These are phyloP conservation scores for Pachypanchax playfairii DNA, from an alignment of 2,113 vertebrate genomes.

Conservation along the genomic window DNA sequence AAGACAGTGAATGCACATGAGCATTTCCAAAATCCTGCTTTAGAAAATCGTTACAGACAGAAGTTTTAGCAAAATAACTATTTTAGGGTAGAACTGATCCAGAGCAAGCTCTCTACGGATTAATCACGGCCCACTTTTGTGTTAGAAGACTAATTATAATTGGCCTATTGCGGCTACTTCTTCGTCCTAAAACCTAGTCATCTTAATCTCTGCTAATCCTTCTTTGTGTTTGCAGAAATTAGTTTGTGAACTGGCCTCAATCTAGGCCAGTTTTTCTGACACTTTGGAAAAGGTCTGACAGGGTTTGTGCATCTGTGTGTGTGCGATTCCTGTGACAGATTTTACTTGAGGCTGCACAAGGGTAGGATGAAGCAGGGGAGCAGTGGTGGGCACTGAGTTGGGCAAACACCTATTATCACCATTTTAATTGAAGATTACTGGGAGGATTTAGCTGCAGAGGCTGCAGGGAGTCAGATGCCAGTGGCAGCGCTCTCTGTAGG, in stretches of 20 bases:
- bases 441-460: conserved; percentile 56
- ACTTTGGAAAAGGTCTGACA: conserved; percentile 47
- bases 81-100: conserved; percentile 32
- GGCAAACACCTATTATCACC: conserved; percentile 73
- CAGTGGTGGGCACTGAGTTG: conserved; percentile 58
- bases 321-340: conserved; percentile 48
- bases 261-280: conserved; percentile 73
- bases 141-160: conserved; percentile 72
- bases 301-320: conserved; percentile 7
- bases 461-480: conserved; percentile 44
- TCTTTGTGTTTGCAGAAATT: conserved; percentile 73
- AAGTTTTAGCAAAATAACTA: conserved; percentile 38
- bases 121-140: conserved; percentile 57
- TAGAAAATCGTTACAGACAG: conserved; percentile 5
- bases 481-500: conserved; percentile 42
- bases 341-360: conserved; percentile 41
- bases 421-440: conserved; percentile 77
- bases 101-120: conserved; percentile 49
- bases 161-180: conserved; percentile 67
- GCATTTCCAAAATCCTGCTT: not conserved
- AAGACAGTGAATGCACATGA: not conserved
- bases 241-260: conserved; percentile 70
- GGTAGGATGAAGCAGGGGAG: conserved; percentile 35
- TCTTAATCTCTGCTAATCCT: conserved; percentile 78
- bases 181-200: conserved; percentile 73